Conservation (phyloP, 2,797 vertebrate genomes). For the Cirrhinus molitorella region DNA sequence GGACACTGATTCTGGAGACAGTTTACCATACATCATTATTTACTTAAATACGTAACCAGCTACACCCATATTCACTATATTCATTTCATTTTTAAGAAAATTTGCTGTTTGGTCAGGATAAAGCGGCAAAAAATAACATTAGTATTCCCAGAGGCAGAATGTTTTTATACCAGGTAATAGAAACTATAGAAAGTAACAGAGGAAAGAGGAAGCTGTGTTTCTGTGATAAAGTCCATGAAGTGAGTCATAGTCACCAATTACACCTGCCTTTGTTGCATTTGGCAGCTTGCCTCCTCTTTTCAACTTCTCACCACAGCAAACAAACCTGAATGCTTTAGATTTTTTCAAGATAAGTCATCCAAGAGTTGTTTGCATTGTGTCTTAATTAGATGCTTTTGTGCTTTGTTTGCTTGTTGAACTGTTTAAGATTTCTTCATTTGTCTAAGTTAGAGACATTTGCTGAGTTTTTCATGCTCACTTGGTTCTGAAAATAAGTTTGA, state of each 20-base stretch:
- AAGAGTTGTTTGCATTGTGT: slow-evolving; percentile 6
- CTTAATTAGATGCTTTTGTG: not conserved
- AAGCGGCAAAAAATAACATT: no score
- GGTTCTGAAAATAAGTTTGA: not conserved
- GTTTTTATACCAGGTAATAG: slow-evolving; percentile 55
- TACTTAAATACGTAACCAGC: not conserved
- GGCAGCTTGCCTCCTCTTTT: slow-evolving; percentile 55
- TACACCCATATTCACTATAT: not conserved
- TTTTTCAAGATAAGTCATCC: not conserved
- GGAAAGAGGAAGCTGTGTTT: slow-evolving; percentile 71
- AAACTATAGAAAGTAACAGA: slow-evolving; percentile 41
- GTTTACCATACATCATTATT: not conserved
- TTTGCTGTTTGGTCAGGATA: slow-evolving; percentile 5
- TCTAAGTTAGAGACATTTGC: not conserved
- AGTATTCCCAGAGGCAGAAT: slow-evolving; percentile 49
- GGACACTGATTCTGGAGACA: not conserved
- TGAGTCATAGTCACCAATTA: slow-evolving; percentile 66
- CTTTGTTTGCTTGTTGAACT: not conserved
- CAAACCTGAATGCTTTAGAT: slow-evolving; percentile 27
- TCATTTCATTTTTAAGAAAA: not conserved
- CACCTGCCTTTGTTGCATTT: slow-evolving; percentile 66
- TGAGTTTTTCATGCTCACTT: not conserved
- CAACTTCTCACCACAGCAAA: slow-evolving; percentile 58
- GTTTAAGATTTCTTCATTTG: not conserved
- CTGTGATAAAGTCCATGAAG: slow-evolving; percentile 70